Conservation (phyloP, 2,888 invertebrate genomes). For the Tuberolachnus salignus region DNA sequence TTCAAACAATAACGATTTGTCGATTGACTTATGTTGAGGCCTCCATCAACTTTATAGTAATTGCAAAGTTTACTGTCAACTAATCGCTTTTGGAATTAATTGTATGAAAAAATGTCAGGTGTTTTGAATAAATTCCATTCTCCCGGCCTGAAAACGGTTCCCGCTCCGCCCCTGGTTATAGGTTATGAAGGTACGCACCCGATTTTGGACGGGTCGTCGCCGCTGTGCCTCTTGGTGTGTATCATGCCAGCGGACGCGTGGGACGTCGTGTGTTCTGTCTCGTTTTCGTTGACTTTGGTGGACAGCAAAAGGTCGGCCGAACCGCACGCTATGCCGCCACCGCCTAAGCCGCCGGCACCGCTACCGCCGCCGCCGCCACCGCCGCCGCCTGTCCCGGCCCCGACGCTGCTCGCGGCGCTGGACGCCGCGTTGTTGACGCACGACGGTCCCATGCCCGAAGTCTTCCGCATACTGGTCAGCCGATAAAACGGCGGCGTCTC, state of each 20-base stretch:
- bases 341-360: neutral
- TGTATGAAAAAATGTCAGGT: too few species aligned
- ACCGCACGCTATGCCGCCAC: conserved; percentile 61
- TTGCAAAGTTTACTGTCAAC: too few species aligned
- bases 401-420: neutral
- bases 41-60: too few species aligned
- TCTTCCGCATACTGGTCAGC: conserved; percentile 88
- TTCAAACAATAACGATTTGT: too few species aligned
- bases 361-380: conserved; percentile 67
- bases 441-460: conserved; percentile 72
- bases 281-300: conserved; percentile 44
- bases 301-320: conserved; percentile 9
- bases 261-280: conserved; percentile 41
- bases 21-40: too few species aligned
- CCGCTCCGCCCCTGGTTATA: too few species aligned
- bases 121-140: too few species aligned
- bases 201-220: conserved; percentile 81
- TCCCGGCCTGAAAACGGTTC: too few species aligned
- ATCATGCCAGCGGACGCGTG: conserved; percentile 78
- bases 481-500: conserved; percentile 98
- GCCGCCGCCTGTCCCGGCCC: conserved; percentile 64
- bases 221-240: conserved; percentile 92
- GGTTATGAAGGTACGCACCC: conserved; percentile 65
- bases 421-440: conserved; percentile 68
- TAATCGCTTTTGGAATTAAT: too few species aligned